Base-by-base conservation (phyloP, 2,113 vertebrate genomes). In the Stercorarius parasiticus region DNA sequence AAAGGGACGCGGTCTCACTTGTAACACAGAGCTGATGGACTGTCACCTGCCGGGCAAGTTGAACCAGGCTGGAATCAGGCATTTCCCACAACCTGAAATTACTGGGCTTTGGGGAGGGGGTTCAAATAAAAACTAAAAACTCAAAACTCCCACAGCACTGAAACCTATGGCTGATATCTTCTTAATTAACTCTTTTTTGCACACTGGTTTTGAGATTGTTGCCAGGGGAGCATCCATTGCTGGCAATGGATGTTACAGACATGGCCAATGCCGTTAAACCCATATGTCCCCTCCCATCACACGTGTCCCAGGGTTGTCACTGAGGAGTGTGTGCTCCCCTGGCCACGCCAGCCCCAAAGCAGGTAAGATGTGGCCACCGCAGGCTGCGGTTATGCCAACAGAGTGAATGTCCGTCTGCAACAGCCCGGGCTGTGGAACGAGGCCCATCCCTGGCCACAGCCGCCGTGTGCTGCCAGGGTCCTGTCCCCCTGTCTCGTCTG, bases 201-300 rank as follows among this genome's bases (percentile, higher is more conserved):
- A 80, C 76, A 1, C 40, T 14, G 86, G 50, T 26, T 65, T 71
- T 74, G 71, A 15, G 73, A 34, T 29, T 18, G 49, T 6, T 32
- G 69, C 85, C 38, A 30, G n/a, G 83, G 90, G 72, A n/a, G 62
- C 34, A 30, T 88, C 96, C 94, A 72, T 96, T 97, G 96, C 96
- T 93, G 96, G 96, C 95, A 82, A 73, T 96, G 91, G 96, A 69
- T 2, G 26, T 79, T 21, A 49, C 85, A 15, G 69, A 14, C 66
- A 34, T 1, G 47, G 88, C 86, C 11, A 67, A 20, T 64, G 92
- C 83, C 61, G 20, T 56, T 42, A 4, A 27, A 10, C 11, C 38
- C 53, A 25, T 8, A 1, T 2, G 29, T 36, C 62, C 87, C 71
- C n/a, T 38, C 43, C 18, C 5, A 0, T 9, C 70, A 15, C 47